Percentiles rank a stretch among this genome's conserved stretches.
phyloP scores from a whole-genome alignment of 2,888 invertebrate species.

The Diadegma fenestrale region DNA sequence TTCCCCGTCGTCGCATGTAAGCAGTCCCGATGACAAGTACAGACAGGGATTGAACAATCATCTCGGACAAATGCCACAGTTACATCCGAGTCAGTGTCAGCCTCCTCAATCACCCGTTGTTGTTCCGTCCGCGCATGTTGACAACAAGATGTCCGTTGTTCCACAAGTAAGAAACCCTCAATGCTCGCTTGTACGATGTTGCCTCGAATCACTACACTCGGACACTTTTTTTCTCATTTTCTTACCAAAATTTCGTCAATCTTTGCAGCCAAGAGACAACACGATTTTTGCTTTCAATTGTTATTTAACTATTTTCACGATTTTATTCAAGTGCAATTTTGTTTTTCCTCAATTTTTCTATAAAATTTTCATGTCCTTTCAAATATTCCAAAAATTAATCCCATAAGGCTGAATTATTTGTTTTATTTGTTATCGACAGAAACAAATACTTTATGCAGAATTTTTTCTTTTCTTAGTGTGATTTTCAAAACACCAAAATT shows the following conservation, averaged over 20 bases:
- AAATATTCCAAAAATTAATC: background rate
- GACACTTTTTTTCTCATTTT: slow-evolving; percentile 12
- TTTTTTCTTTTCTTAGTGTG: slow-evolving; percentile 27
- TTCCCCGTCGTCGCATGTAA: slow-evolving; percentile 79
- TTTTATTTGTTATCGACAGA: background rate
- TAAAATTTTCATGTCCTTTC: background rate
- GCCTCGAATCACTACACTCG: slow-evolving; percentile 3
- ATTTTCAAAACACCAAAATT: slow-evolving; percentile 78
- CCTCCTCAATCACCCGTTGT: slow-evolving; percentile 79
- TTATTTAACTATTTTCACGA: background rate
- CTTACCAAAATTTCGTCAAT: background rate
- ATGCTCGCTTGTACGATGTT: slow-evolving; percentile 13
- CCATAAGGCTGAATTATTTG: background rate
- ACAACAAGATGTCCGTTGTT: slow-evolving; percentile 78
- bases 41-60: slow-evolving; percentile 80
- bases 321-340: background rate
- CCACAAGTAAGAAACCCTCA: slow-evolving; percentile 77
- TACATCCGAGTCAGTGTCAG: slow-evolving; percentile 80
- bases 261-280: background rate
- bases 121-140: slow-evolving; percentile 79
- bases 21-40: slow-evolving; percentile 84
- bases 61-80: slow-evolving; percentile 75
- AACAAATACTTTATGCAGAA: background rate
- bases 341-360: background rate
- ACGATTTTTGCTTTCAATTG: slow-evolving; percentile 6